phyloP scores from a whole-genome alignment of 1,140 invertebrate species.

The Lordiphosa clarofinis region DNA sequence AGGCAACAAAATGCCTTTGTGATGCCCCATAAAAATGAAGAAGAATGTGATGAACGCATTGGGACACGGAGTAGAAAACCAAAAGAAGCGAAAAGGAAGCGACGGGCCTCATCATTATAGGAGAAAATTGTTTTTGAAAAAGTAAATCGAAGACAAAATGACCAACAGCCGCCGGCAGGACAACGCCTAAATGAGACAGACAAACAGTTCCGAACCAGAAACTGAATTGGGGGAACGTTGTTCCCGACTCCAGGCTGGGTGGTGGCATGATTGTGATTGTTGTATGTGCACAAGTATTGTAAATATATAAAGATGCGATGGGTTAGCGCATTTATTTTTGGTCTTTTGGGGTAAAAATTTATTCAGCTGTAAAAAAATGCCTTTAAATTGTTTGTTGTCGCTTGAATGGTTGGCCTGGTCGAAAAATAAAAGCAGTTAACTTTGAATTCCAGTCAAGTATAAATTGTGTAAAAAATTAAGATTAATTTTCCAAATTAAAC shows the following conservation, averaged over 20 bases:
- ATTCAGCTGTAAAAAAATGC: conserved; percentile 58
- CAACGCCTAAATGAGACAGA: conserved; percentile 46
- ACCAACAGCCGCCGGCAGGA: conserved; percentile 52
- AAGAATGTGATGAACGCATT: conserved; percentile 31
- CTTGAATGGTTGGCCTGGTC: conserved; percentile 22
- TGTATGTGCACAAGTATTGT: background rate
- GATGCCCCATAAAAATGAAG: conserved; percentile 39
- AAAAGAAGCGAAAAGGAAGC: conserved; percentile 17
- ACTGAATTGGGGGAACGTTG: background rate
- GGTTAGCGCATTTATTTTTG: conserved; percentile 68
- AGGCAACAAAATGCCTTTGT: conserved; percentile 46
- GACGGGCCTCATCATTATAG: conserved; percentile 48
- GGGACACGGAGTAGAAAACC: background rate
- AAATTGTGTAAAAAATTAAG: background rate
- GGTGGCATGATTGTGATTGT: background rate
- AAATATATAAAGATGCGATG: conserved; percentile 13
- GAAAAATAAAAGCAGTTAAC: conserved; percentile 38
- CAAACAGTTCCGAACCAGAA: conserved; percentile 34
- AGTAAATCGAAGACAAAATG: conserved; percentile 65
- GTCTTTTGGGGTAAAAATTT: conserved; percentile 55
- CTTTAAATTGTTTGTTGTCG: conserved; percentile 49
- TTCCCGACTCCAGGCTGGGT: conserved; percentile 2
- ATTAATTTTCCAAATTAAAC: too few species aligned
- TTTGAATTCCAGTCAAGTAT: conserved; percentile 48
- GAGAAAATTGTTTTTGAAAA: conserved; percentile 65